Evolutionary conservation across 1,140 invertebrate genomes (phyloP).

Genomic region (Psix sp.): DNA sequence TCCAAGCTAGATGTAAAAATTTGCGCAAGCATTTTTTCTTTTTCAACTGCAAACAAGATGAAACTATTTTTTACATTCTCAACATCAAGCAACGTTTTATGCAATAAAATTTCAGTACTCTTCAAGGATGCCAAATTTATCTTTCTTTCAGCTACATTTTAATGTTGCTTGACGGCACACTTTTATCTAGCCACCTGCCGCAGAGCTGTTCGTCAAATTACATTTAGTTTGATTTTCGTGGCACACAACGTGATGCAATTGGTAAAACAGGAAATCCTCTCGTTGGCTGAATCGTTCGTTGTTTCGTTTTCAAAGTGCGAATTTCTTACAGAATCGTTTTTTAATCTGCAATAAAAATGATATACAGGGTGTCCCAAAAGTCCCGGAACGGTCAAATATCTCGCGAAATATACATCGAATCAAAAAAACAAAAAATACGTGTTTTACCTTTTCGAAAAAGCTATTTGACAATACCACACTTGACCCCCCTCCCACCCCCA

Average conservation of each 20-base stretch:
- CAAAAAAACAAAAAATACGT: too few species aligned
- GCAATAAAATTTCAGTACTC: conserved; percentile 15
- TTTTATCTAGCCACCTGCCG: conserved; percentile 15
- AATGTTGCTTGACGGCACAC: conserved; percentile 1
- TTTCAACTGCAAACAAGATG: too few species aligned
- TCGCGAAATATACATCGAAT: too few species aligned
- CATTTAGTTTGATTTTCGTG: conserved; percentile 24
- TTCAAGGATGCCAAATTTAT: conserved; percentile 10
- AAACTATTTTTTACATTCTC: conserved; percentile 14
- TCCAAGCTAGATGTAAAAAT: too few species aligned
- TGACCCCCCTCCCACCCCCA: too few species aligned
- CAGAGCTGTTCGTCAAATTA: conserved; percentile 14
- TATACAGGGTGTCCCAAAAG: too few species aligned
- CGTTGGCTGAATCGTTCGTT: neutral
- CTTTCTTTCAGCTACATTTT: conserved; percentile 9
- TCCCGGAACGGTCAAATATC: too few species aligned
- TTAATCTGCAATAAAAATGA: conserved; percentile 3
- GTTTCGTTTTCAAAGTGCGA: neutral
- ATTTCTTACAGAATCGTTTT: conserved; percentile 4
- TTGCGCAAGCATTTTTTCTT: too few species aligned
- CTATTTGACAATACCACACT: too few species aligned
- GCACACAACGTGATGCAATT: conserved; percentile 15
- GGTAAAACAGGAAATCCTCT: conserved; percentile 5
- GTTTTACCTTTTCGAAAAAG: too few species aligned
- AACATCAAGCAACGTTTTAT: neutral